Base-by-base conservation (phyloP, 2,888 invertebrate genomes). In the Caenorhabditis sp. region DNA sequence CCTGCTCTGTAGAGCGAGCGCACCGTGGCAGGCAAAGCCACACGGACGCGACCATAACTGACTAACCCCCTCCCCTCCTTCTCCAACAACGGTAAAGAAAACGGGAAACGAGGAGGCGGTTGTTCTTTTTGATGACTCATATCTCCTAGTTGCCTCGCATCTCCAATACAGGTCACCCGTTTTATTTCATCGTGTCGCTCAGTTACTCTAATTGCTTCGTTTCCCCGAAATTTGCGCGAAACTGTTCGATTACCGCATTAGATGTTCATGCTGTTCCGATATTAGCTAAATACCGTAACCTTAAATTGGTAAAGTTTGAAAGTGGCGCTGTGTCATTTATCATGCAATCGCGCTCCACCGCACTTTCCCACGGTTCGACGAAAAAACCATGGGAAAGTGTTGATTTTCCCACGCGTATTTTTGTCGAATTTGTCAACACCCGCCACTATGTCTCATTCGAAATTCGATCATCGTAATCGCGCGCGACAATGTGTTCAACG, bases 281-380 rank as follows among this genome's bases (percentile, higher is more conserved):
- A 32, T 40, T 40, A 40, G 40, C 11, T 13, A 13, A 8, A 13
- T 47, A 47, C 47, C n/a, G 47, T 47, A 47, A 40, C 15, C 32
- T 15, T 8, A 22, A 9, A 40, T 50, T 15, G 37, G 47, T 18
- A 37, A 32, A 9, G 37, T 53, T 40, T 55, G 11, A 22, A 68
- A 40, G 13, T 44, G 53, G 53, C 67, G 67, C 53, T 26, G 11
- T 47, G 32, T n/a, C n/a, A 44, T 8, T 35, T 15, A 15, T 40
- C 13, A 13, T 26, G 51, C 58, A 69, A 37, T 1, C 67, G 60
- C 68, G 80, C 80, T 44, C 72, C 50, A 80, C 20, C 9, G 68
- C 37, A 74, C 40, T 74, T 80, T 80, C 80, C 74, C 80, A 80
- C 69, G n/a, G n/a, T n/a, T n/a, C n/a, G n/a, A n/a, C n/a, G 72